Base-by-base conservation (phyloP, 2,797 vertebrate species). In the Melanogrammus aeglefinus region DNA sequence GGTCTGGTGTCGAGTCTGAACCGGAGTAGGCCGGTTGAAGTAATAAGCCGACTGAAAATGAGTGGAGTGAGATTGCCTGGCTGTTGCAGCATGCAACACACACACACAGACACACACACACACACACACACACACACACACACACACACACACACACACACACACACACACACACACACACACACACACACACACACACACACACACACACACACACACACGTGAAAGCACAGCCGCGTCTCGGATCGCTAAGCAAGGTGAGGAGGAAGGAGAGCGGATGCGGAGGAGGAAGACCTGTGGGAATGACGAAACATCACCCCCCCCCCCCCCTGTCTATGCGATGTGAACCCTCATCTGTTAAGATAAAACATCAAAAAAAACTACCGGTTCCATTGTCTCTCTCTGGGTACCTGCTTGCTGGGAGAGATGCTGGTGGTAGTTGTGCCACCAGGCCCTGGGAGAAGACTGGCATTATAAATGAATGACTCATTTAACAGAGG, bases 41-140 rank as follows among this genome's bases (percentile, higher is more conserved):
- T 89, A 89, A 92, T 88, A 80, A 78, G 85, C 86, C 14, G 14
- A 73, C 83, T 82, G 72, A 21, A 51, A 16, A 51, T 6, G 47
- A 51, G 47, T 51, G 47, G 6, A 51, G 47, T 75, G 87, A 79
- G 90, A 90, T 93, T 94, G 87, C 92, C 85, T 77, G 81, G 75
- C 70, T 83, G 89, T 94, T 92, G 92, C 93, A 91, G 92, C 93
- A 92, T 92, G 88, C 16, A 18, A 5, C 18, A 18, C 41, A 51
- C 0, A 21, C 47, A 51, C 14, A 51, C 47, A 51, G 1, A 18
- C 16, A 51, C 16, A 51, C 16, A 6, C 47, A 51, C 47, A 21
- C 47, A 6, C 47, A 0, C 4, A 18, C 16, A 79, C 80, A 51
- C 47, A 51, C 1, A 18, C 16, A 51, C 16, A 51, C 16, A 6